phyloP scores from a whole-genome alignment of 2,888 invertebrate species.

The Oscheius sp. region DNA sequence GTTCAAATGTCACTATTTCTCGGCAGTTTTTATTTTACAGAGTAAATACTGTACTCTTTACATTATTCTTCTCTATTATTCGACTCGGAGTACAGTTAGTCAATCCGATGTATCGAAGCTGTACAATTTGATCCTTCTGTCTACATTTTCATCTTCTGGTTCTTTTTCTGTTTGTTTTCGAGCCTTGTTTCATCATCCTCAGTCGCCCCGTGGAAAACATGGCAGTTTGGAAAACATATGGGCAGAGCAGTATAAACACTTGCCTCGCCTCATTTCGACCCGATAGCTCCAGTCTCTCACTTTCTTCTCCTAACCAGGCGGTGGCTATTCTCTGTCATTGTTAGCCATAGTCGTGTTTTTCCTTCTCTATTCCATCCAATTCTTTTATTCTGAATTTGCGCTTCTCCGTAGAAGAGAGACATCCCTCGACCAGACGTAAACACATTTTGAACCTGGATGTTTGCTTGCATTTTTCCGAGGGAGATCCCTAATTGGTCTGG shows the following conservation, averaged over 20 bases:
- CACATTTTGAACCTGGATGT: neutral
- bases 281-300: neutral
- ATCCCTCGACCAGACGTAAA: no score
- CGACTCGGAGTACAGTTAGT: no score
- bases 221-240: constrained; percentile 3
- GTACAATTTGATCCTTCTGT: neutral
- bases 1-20: no score
- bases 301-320: neutral
- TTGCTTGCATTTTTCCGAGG: neutral
- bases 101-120: neutral
- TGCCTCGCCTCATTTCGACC: neutral
- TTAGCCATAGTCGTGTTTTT: no score
- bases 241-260: constrained; percentile 1
- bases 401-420: no score
- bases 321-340: no score
- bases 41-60: no score
- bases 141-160: neutral
- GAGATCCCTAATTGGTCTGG: neutral
- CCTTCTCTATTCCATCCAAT: no score
- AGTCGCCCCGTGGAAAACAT: neutral
- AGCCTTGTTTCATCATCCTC: neutral
- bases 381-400: no score
- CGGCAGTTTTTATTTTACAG: no score
- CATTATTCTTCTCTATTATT: no score
- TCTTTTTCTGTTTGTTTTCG: neutral